Conservation (phyloP, 2,888 invertebrate species). For the Galerucella pusilla region DNA sequence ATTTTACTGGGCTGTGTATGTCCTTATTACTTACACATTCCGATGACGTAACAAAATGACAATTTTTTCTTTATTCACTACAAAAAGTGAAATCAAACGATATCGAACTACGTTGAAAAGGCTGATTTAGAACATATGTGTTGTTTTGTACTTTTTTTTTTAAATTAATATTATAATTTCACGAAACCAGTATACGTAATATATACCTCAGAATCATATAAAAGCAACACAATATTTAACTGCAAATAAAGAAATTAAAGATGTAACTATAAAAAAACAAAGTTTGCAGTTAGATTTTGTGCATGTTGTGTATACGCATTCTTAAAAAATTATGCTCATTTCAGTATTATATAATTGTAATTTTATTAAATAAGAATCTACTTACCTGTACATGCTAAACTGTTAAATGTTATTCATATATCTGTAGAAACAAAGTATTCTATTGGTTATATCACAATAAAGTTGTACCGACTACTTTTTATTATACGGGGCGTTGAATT, state of each 20-base stretch:
- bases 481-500: no score
- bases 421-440: slow-evolving; percentile 25
- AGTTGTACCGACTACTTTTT: no score
- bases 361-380: slow-evolving; percentile 40
- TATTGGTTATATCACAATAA: background rate
- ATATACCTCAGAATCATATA: slow-evolving; percentile 68
- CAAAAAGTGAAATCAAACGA: slow-evolving; percentile 48
- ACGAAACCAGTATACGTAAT: slow-evolving; percentile 72
- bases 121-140: slow-evolving; percentile 53
- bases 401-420: slow-evolving; percentile 38
- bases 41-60: slow-evolving; percentile 16
- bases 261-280: background rate
- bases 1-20: no score
- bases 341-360: slow-evolving; percentile 61
- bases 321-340: slow-evolving; percentile 59
- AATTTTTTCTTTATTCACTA: slow-evolving; percentile 10
- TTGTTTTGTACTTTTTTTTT: slow-evolving; percentile 25
- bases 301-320: slow-evolving; percentile 57
- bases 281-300: slow-evolving; percentile 36
- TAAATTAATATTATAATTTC: slow-evolving; percentile 40
- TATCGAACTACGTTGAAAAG: slow-evolving; percentile 49
- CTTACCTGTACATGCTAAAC: slow-evolving; percentile 41
- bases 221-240: slow-evolving; percentile 35
- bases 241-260: slow-evolving; percentile 21
- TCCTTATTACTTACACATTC: slow-evolving; percentile 9